Percentiles rank a stretch among this genome's conserved stretches.
Conservation (phyloP, 2,888 invertebrate species). For the Agriotes lineatus region DNA sequence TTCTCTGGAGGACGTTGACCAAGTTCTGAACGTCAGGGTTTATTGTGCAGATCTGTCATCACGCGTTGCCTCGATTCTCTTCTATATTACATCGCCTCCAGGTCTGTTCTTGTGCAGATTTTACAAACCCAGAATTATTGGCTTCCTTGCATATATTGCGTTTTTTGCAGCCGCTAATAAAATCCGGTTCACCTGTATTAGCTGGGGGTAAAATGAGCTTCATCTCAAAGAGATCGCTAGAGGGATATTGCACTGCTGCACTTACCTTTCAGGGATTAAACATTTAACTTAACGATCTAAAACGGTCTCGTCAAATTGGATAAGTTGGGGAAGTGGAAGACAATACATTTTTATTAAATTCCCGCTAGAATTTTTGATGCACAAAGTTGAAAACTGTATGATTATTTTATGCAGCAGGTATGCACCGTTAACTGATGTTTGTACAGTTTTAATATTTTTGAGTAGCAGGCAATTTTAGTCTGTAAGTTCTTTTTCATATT, state of each 20-base stretch:
- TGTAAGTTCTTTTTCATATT: too few species aligned
- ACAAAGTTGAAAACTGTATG: too few species aligned
- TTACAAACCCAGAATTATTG: not conserved
- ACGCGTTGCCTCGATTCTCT: conserved; percentile 10
- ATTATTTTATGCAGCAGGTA: too few species aligned
- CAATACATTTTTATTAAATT: too few species aligned
- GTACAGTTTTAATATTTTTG: too few species aligned
- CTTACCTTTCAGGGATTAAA: too few species aligned
- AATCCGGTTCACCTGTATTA: not conserved
- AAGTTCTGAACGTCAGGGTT: conserved; percentile 11
- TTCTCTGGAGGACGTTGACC: not conserved
- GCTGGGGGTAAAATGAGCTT: not conserved
- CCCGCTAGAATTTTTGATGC: too few species aligned
- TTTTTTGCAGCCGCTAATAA: not conserved
- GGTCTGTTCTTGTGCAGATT: not conserved
- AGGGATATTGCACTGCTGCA: not conserved
- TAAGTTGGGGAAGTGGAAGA: too few species aligned
- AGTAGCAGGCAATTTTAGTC: too few species aligned
- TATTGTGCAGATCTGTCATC: conserved; percentile 17
- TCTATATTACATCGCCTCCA: not conserved
- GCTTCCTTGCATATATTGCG: not conserved
- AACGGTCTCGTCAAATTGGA: too few species aligned
- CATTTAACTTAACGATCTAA: too few species aligned
- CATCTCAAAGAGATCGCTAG: not conserved
- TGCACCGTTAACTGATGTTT: too few species aligned